Percentiles rank a stretch among this genome's conserved stretches.
These are phyloP conservation scores for Autographa pulchrina DNA, from an alignment of 2,888 invertebrate genomes.

Conservation along the genomic window DNA sequence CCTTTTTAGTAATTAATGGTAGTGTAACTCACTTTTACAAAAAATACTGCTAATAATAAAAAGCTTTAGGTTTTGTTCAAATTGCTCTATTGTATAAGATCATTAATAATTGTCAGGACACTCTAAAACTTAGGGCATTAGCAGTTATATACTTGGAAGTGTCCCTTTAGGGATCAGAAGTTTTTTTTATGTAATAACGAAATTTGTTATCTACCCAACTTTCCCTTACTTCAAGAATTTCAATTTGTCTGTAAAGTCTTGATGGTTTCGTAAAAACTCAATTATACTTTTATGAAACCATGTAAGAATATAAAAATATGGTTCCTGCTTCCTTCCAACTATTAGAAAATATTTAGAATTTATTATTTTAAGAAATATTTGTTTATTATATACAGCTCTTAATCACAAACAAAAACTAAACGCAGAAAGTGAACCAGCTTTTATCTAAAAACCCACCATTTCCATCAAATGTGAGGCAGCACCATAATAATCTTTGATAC, in stretches of 20 bases:
- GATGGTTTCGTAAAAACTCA: not conserved
- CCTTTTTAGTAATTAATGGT: slow-evolving; percentile 2
- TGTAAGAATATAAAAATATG: too few relatives aligned
- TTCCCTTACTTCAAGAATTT: not conserved
- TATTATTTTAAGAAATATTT: too few relatives aligned
- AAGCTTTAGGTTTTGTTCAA: slow-evolving; percentile 13
- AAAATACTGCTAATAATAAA: not conserved
- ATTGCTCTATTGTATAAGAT: slow-evolving; percentile 14
- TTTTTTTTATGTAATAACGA: not conserved
- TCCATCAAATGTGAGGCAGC: not conserved
- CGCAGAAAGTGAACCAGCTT: not conserved
- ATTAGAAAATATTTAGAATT: too few relatives aligned
- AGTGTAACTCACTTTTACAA: slow-evolving; percentile 3
- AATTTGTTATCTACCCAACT: not conserved
- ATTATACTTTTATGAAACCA: not conserved
- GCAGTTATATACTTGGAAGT: not conserved
- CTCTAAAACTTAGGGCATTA: not conserved
- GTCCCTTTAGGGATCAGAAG: not conserved
- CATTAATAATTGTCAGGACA: slow-evolving; percentile 36
- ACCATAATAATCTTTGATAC: not conserved
- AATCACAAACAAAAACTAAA: too few relatives aligned
- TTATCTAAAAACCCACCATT: not conserved
- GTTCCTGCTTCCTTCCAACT: too few relatives aligned
- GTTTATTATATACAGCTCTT: too few relatives aligned
- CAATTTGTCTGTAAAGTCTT: not conserved